Conservation (phyloP, 30 jellyfish, hydroid and myxozoan species). For the Mastigias papua region DNA sequence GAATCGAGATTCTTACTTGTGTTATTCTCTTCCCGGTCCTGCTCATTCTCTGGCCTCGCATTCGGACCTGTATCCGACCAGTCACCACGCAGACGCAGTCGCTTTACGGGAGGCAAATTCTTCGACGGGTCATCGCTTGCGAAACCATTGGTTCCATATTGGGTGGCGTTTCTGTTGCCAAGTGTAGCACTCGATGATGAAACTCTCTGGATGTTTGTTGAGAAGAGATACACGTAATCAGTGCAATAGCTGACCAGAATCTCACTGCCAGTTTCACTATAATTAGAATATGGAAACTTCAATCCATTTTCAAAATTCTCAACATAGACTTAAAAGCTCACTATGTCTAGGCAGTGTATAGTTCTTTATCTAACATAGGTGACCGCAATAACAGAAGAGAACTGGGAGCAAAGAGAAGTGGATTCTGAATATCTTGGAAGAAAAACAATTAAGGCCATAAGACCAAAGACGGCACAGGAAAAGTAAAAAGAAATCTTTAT, state of each 20-base stretch:
- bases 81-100: slow-evolving; percentile 93
- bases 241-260: slow-evolving; percentile 86
- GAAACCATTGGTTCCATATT: background rate
- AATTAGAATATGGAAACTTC: background rate
- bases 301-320: too few species aligned
- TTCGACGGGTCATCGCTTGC: slow-evolving; percentile 8
- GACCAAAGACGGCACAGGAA: too few species aligned
- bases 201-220: slow-evolving; percentile 41
- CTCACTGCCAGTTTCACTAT: slow-evolving; percentile 79
- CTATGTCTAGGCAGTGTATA: too few species aligned
- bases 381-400: too few species aligned
- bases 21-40: slow-evolving; percentile 37
- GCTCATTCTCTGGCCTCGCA: slow-evolving; percentile 89
- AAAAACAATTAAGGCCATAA: too few species aligned
- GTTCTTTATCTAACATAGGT: too few species aligned
- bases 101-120: slow-evolving; percentile 74
- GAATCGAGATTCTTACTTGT: slow-evolving; percentile 22
- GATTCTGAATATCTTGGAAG: too few species aligned
- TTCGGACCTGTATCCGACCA: slow-evolving; percentile 99
- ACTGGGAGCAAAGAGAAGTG: too few species aligned
- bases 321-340: too few species aligned
- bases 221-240: slow-evolving; percentile 80
- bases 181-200: background rate
- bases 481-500: too few species aligned
- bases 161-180: background rate